Base-by-base conservation (phyloP, 2,888 invertebrate genomes). In the Zygaena filipendulae region DNA sequence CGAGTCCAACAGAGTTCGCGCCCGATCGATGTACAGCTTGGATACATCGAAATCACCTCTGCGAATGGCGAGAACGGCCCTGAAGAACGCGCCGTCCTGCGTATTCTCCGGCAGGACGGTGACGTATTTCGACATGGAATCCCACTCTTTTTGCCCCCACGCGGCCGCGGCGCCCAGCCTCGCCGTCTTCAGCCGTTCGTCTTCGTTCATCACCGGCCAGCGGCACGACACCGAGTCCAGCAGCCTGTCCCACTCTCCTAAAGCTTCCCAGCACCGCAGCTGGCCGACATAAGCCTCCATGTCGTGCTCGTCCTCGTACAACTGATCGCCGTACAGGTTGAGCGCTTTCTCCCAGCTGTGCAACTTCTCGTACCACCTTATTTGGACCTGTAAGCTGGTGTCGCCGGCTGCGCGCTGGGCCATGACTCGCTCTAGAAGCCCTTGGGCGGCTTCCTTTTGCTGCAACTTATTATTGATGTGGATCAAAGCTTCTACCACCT, bases 311-410 rank as follows among this genome's bases (percentile, higher is more conserved):
- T 87, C 85, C 0, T 70, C 71, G 4, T 82, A 77, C 22, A 93
- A 68, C 50, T 92, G 90, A 27, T 87, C 87, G 25, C 88, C 84
- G 51, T 99, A 99, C 1, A 95, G 84, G 36, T 88, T 85, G 21
- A 97, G 74, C 0, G 99, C 99, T 56, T 94, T 94, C 48, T 97
- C 96, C 98, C 98, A 99, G 58, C 97, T 96, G 67, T 99, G 97
- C 2, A 99, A 79, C 66, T 99, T 98, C 61, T 99, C 99, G 62
- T 97, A 97, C 99, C 99, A 99, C 4, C 95, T 84, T 24, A 97
- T 95, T 63, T 77, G 75, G 3, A 75, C 75, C 43, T 77, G 64
- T 1, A 81, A 47, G 35, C 74, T 80, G 9, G 85, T 83, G 40
- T 86, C 84, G 1, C 84, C 84, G 0, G 86, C 85, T 37, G 85